A percentile compares a stretch with the other conserved stretches of the same genome.
phyloP scores from a whole-genome alignment of 2,888 invertebrate species.

The Helicoverpa assulta region DNA sequence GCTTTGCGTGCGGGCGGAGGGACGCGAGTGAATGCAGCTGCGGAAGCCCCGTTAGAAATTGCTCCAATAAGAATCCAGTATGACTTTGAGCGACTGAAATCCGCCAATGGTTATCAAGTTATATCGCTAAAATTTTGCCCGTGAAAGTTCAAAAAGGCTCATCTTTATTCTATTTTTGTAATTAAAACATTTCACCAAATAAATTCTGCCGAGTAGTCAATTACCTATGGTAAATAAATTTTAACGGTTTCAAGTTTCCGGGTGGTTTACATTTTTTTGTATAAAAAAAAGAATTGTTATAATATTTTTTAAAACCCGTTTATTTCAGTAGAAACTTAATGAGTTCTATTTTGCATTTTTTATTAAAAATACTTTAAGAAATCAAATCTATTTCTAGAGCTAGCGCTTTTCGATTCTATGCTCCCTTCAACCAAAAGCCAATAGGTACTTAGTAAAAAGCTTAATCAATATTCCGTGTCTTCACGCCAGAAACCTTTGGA shows the following conservation, averaged over 20 bases:
- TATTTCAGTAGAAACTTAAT: too few species aligned
- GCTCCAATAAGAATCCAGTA: slow-evolving; percentile 72
- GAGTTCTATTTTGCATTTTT: too few species aligned
- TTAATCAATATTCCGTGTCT: background rate
- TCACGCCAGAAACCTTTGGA: slow-evolving; percentile 15
- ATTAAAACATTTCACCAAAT: background rate
- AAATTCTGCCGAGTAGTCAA: slow-evolving; percentile 33
- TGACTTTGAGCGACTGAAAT: slow-evolving; percentile 46
- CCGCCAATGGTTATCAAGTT: slow-evolving; percentile 71
- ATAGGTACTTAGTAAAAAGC: too few species aligned
- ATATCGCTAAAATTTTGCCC: slow-evolving; percentile 69
- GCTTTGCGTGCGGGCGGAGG: slow-evolving; percentile 74
- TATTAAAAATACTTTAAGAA: too few species aligned
- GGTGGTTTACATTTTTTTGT: background rate
- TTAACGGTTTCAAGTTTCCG: slow-evolving; percentile 62
- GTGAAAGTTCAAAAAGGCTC: slow-evolving; percentile 83
- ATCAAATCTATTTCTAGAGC: too few species aligned
- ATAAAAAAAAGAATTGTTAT: too few species aligned
- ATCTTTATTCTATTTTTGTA: slow-evolving; percentile 67
- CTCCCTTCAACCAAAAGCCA: too few species aligned
- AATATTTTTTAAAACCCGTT: too few species aligned
- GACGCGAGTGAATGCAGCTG: slow-evolving; percentile 82
- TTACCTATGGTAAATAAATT: slow-evolving; percentile 60
- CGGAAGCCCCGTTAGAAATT: slow-evolving; percentile 73
- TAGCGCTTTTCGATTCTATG: too few species aligned